Conservation (phyloP, 1,140 invertebrate genomes). For the Harpegnathos saltator region DNA sequence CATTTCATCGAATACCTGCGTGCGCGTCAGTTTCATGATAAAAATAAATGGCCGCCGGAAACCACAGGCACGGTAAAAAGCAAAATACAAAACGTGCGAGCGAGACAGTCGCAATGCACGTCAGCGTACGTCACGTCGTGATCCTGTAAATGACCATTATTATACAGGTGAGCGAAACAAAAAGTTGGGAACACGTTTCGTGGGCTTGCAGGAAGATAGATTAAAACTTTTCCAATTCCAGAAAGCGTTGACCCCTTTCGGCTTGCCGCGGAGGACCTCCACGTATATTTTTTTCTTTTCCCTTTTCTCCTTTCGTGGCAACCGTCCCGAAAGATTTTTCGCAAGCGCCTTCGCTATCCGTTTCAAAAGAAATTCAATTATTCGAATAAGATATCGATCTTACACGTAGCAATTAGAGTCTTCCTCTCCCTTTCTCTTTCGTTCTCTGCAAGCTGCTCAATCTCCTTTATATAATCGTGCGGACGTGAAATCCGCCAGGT, state of each 20-base stretch:
- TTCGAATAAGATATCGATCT: not conserved
- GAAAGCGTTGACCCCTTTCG: slow-evolving; percentile 21
- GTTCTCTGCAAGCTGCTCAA: not conserved
- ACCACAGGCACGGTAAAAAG: not conserved
- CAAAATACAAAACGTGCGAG: not conserved
- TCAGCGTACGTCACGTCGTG: not conserved
- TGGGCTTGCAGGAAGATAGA: slow-evolving; percentile 8
- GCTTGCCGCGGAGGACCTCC: not conserved
- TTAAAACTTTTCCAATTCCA: slow-evolving; percentile 51
- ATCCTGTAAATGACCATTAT: not conserved
- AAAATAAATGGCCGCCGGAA: not conserved
- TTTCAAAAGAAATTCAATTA: slow-evolving; percentile 5
- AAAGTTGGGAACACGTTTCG: not conserved
- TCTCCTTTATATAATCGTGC: not conserved
- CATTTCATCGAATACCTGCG: too few relatives aligned
- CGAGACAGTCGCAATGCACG: not conserved
- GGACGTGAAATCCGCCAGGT: not conserved
- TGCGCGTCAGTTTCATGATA: not conserved
- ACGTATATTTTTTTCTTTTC: not conserved
- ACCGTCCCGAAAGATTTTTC: not conserved
- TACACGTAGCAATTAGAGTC: not conserved
- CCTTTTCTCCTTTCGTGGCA: too few relatives aligned
- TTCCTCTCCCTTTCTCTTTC: too few relatives aligned
- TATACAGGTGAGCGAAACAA: slow-evolving; percentile 19
- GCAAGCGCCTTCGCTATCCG: not conserved